Evolutionary conservation across 1,140 invertebrate genomes (phyloP), one percentile per base, ranked within the genome.

Genomic region (Mylabris phalerata): DNA sequence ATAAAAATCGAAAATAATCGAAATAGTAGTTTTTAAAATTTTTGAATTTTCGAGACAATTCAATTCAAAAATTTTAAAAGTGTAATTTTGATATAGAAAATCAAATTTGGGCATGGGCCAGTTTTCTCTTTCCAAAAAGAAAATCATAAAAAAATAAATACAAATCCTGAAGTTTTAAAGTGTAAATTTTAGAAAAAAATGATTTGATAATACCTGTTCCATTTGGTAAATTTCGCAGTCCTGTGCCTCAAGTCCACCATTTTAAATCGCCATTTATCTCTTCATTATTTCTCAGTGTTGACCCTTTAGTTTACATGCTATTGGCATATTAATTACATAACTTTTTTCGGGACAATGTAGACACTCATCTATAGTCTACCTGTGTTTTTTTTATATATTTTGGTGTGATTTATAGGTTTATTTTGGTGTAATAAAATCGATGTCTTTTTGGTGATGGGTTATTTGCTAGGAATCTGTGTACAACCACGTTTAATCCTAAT

Each of bases 151-250:
- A 60, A 57, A 57, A 64, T 48, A 50, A 54, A 61, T 61, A 64
- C 60, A 62, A 59, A 42, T 62, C 56, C 56, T 55, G 56, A 58
- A 40, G 45, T 54, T 41, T 54, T 59, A 59, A 59, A 59, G 40
- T 48, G 39, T 52, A 52, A 39, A 52, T 50, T 50, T 59, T 58
- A 65, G 50, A 60, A 70, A 72, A 71, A 67, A 75, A 73, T 70
- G 61, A 59, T 64, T 73, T 62, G 69, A 73, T 75, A 75, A 75
- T 75, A 75, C 73, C 72, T 75, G 66, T 38, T 56, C 55, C 64
- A 61, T 58, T n/a, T 51, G 48, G 42, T 48, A 41, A 3, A 43
- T 27, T 56, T 43, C 19, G 42, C 25, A 48, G 50, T 38, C 49
- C 38, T 45, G 50, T 48, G 54, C 46, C 46, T 47, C 50, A 59